Percentiles rank a stretch among this genome's conserved stretches.
Evolutionary conservation across 2,888 invertebrate genomes (phyloP).

Genomic region (Sipha maydis): DNA sequence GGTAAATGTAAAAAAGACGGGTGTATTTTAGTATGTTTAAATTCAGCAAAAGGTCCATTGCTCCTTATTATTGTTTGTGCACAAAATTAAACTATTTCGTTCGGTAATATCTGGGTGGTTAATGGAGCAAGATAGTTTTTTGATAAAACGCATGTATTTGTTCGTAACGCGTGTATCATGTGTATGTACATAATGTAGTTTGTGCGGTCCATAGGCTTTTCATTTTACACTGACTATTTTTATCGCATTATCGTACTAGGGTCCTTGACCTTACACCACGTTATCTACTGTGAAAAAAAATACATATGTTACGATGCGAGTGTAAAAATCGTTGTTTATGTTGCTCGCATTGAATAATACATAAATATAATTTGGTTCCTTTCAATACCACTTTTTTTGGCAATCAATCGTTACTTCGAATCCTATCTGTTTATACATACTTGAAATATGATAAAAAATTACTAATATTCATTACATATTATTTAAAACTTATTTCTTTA

Average conservation of each 20-base stretch:
- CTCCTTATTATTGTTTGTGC: too few species aligned
- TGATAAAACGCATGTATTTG: neutral
- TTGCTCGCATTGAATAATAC: neutral
- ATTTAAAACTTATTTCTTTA: neutral
- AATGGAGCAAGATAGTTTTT: neutral
- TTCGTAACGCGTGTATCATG: neutral
- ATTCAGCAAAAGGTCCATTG: too few species aligned
- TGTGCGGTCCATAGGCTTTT: neutral
- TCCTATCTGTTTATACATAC: neutral
- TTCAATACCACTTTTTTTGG: neutral
- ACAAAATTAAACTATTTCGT: neutral
- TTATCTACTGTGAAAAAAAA: neutral
- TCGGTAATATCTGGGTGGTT: neutral
- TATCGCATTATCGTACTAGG: slow-evolving; percentile 31
- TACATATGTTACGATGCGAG: neutral
- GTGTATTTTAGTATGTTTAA: neutral
- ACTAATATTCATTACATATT: neutral
- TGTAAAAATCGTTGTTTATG: neutral
- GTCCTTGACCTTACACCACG: slow-evolving; percentile 27
- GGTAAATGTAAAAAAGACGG: neutral
- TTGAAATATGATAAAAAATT: neutral
- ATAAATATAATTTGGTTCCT: neutral
- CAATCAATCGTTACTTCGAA: neutral
- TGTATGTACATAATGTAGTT: neutral
- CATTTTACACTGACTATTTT: slow-evolving; percentile 20